phyloP scores from a whole-genome alignment of 2,113 vertebrate genomes.

The Engraulis encrasicolus region DNA sequence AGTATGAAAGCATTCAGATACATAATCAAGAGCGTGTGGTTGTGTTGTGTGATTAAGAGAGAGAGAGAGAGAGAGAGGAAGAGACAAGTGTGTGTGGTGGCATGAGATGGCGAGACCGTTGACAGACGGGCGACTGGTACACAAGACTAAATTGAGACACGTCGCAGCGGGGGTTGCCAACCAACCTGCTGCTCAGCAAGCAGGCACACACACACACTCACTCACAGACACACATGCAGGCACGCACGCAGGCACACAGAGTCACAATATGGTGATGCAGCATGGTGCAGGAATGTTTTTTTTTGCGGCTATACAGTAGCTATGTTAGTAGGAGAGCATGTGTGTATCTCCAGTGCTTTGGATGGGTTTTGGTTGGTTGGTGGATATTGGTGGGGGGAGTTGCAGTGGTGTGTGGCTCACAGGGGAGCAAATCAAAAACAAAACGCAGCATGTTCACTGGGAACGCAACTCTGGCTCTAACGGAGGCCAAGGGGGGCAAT shows the following conservation, averaged over 20 bases:
- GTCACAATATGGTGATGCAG: neutral
- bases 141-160: neutral
- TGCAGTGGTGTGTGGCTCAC: too few relatives aligned
- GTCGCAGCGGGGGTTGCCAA: neutral
- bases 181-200: neutral
- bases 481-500: too few relatives aligned
- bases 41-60: neutral
- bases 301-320: neutral
- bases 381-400: too few relatives aligned
- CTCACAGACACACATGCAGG: neutral
- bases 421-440: too few relatives aligned
- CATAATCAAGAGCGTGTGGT: too few relatives aligned
- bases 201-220: neutral
- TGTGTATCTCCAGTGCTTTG: neutral
- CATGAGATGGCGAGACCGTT: slow-evolving; percentile 5
- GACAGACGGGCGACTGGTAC: neutral
- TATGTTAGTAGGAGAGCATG: neutral
- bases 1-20: neutral
- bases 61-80: neutral
- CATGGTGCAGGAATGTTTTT: neutral
- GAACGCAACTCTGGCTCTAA: too few relatives aligned
- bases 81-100: too few relatives aligned
- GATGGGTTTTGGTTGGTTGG: too few relatives aligned
- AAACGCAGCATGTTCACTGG: too few relatives aligned
- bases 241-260: neutral